Base-by-base conservation (phyloP, 1,140 invertebrate species). In the Epicauta chinensis region DNA sequence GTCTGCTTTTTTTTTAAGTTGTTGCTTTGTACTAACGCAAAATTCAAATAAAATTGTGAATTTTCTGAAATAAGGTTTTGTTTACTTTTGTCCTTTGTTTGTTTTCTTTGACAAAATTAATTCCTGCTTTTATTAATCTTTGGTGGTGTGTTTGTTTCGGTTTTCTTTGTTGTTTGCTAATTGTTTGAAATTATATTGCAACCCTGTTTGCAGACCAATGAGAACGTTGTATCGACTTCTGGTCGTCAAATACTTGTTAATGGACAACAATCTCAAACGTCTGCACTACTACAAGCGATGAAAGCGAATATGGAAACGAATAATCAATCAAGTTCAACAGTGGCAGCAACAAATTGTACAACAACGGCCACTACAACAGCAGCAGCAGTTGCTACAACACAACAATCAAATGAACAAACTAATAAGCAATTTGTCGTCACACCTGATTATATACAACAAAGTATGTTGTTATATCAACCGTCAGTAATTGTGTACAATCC, bases 401-500 rank as follows among this genome's bases (percentile, higher is more conserved):
- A 23, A 57, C 63, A 65, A 38, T 65, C 63, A 32, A 59, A 75
- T 60, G 56, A 49, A 52, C 61, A 72, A 66, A 65, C 70, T 45
- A 63, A 73, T 52, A 84, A 85, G 67, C 86, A 88, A 72, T 93
- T 91, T 72, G 82, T 90, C 55, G 71, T 92, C 3, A 92, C 90
- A 5, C 86, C 86, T 31, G 88, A 91, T 69, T 91, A 91, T 61
- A 91, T 91, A 65, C 88, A 91, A 67, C 86, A 92, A 76, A 89
- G 85, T 89, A 77, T 80, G 80, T 79, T 70, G 39, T 55, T 68
- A 60, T 69, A 66, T 56, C 67, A 70, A 61, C 66, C 67, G 49
- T 69, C 67, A 42, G 67, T 69, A 57, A 70, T 70, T 51, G 67
- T 70, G 44, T 70, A 68, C 50, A 70, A 70, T 63, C 66, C 66